phyloP scores from a whole-genome alignment of 2,113 vertebrate species.

The Prunella himalayana region DNA sequence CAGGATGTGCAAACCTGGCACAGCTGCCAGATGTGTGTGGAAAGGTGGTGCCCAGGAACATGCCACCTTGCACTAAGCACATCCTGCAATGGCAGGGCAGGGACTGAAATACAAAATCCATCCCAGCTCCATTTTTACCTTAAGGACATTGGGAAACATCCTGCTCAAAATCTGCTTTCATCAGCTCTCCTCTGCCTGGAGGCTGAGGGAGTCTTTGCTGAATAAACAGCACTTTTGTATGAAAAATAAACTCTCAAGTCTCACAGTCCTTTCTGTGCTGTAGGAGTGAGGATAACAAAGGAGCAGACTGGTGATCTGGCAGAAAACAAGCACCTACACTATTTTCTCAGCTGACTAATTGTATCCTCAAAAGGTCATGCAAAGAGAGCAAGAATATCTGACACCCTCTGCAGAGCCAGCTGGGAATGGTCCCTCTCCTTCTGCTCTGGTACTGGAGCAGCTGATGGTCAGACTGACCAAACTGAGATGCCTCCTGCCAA shows the following conservation, averaged over 20 bases:
- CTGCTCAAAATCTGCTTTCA: not conserved
- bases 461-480: not conserved
- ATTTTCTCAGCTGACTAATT: not conserved
- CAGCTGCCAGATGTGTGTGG: not conserved
- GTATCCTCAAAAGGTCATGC: not conserved
- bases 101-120: not conserved
- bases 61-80: not conserved
- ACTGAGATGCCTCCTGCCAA: not conserved
- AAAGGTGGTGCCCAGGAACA: not conserved
- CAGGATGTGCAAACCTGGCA: not conserved
- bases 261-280: not conserved
- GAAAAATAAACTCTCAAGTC: constrained; percentile 1
- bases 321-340: constrained; percentile 2
- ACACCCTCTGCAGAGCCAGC: not conserved
- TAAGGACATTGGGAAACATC: not conserved
- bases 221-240: constrained; percentile 11
- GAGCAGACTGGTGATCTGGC: not conserved
- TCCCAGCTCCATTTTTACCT: not conserved
- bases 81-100: not conserved
- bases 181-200: not conserved
- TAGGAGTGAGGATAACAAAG: not conserved
- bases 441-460: not conserved
- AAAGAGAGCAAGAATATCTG: not conserved
- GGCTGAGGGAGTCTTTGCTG: not conserved
- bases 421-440: not conserved